Conservation (phyloP, 2,888 invertebrate species). For the Drosophila rubida region DNA sequence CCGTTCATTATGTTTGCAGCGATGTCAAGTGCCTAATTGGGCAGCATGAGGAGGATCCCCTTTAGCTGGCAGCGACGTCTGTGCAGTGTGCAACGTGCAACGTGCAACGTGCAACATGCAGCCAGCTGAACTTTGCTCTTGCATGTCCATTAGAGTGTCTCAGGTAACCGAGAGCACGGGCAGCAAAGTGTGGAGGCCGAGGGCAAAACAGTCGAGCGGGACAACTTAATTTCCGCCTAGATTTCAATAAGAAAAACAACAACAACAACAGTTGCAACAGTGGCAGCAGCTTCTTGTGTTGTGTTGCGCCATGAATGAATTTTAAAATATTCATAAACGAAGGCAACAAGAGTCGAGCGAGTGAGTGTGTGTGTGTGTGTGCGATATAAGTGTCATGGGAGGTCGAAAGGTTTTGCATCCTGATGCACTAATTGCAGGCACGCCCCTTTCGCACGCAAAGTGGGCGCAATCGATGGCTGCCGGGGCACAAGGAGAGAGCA, state of each 20-base stretch:
- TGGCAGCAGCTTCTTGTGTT: constrained; percentile 16
- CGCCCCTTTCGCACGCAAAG: constrained; percentile 34
- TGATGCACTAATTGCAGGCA: constrained; percentile 75
- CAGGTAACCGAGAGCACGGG: constrained; percentile 51
- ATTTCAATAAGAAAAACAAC: constrained; percentile 67
- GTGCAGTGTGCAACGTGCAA: background rate
- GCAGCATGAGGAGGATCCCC: background rate
- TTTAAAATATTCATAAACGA: constrained; percentile 78
- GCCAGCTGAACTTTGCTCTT: constrained; percentile 66
- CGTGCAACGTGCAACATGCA: constrained; percentile 14
- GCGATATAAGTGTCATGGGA: constrained; percentile 22
- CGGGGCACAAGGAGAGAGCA: background rate
- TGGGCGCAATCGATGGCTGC: constrained; percentile 69
- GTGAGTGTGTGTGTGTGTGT: constrained; percentile 13
- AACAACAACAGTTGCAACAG: constrained; percentile 28
- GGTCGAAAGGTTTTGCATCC: constrained; percentile 54
- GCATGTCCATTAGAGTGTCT: constrained; percentile 73
- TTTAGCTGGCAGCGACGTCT: background rate
- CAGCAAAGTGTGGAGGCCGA: background rate
- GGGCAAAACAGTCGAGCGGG: constrained; percentile 51
- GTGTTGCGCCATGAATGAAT: constrained; percentile 55
- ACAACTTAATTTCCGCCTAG: constrained; percentile 78
- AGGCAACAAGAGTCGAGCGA: constrained; percentile 44
- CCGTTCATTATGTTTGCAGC: background rate
- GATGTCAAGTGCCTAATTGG: constrained; percentile 8